Base-by-base conservation (phyloP, 2,113 vertebrate species). In the Psittacara wagleri region DNA sequence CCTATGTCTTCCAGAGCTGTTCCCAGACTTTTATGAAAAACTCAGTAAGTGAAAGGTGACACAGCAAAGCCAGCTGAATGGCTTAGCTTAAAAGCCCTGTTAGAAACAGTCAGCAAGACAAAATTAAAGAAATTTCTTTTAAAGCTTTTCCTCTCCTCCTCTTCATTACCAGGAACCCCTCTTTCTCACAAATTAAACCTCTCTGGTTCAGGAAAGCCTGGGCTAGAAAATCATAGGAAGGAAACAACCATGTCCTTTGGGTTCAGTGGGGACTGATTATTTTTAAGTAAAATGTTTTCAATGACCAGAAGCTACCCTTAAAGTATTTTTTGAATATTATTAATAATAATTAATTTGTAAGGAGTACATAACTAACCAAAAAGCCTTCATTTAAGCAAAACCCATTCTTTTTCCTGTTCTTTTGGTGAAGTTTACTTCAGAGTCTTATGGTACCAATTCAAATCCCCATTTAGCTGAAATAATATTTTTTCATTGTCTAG, bases 21-120 rank as follows among this genome's bases (percentile, higher is more conserved):
- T 94, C 48, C 48, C 67, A 88, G 67, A 89, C 31, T 37, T 85
- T 66, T 77, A 61, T 88, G 78, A 94, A 89, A 97, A 95, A 64
- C 54, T 41, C 5, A 4, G 25, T 64, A 87, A 88, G 28, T 74
- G 37, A 80, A 90, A 95, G 87, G 70, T 74, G 83, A 86, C 2
- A 2, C 69, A 95, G 94, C 55, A 92, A 90, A 94, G 35, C 54
- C 68, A 62, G 27, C n/a, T 73, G 63, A 82, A 91, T 54, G 12
- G 78, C 39, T 87, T 89, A 1, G 10, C 48, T 88, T 88, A 61
- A 85, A 87, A 85, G 12, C 70, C 48, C 29, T 80, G 7, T 66
- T 92, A 80, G 57, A 67, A 94, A 82, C 14, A 49, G 31, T 68
- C 72, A 96, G 17, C 48, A 67, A 82, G 46, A 81, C 29, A 66